A percentile compares a stretch with the other conserved stretches of the same genome.
Conservation (phyloP, 2,888 invertebrate genomes). For the Aphidoletes aphidimyza region DNA sequence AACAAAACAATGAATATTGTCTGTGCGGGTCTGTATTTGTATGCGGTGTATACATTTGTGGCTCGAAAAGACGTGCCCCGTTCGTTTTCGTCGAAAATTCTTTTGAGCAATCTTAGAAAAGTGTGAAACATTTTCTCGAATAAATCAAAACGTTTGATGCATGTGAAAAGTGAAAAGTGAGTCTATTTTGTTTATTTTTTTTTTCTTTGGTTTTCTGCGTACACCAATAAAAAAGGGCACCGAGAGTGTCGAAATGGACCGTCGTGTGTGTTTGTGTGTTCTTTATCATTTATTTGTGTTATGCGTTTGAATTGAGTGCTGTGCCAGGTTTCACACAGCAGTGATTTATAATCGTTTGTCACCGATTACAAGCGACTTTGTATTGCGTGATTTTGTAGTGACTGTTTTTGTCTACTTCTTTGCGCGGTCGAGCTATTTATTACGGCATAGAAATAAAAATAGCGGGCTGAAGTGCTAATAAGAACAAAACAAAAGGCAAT, state of each 20-base stretch:
- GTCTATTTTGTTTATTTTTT: too few species aligned
- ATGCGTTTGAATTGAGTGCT: background rate
- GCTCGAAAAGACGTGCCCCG: background rate
- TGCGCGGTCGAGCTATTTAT: background rate
- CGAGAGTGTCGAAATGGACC: conserved; percentile 27
- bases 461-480: conserved; percentile 10
- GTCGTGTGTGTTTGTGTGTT: background rate
- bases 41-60: background rate
- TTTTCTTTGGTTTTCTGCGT: background rate
- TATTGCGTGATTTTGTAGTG: conserved; percentile 6
- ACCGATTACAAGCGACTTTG: conserved; percentile 16
- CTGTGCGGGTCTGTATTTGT: too few species aligned
- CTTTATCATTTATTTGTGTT: background rate
- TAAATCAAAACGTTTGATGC: conserved; percentile 4
- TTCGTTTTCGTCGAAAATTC: background rate
- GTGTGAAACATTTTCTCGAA: background rate
- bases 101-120: background rate
- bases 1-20: background rate
- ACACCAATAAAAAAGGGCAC: too few species aligned
- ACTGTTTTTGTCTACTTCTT: background rate
- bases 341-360: conserved; percentile 21
- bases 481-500: background rate
- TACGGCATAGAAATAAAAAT: background rate
- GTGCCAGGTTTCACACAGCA: too few species aligned
- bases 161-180: conserved; percentile 27